phyloP scores from a whole-genome alignment of 2,888 invertebrate genomes.

The Cancer borealis region DNA sequence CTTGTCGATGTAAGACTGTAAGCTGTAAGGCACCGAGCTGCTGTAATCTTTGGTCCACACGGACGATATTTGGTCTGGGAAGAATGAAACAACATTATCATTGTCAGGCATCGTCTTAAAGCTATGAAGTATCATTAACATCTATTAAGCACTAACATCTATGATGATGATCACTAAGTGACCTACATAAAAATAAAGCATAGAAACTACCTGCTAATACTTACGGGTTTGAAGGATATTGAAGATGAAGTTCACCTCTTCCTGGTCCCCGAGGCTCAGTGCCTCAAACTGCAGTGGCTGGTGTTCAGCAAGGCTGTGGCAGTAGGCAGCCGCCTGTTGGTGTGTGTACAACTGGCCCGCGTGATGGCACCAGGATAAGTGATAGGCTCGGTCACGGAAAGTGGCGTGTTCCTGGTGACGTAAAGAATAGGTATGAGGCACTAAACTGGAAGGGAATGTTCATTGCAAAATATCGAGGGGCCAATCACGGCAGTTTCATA shows the following conservation, averaged over 20 bases:
- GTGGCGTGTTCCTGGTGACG: not conserved
- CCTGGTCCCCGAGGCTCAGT: not conserved
- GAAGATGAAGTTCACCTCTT: not conserved
- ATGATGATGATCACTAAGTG: not conserved
- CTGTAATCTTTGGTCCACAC: not conserved
- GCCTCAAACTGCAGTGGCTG: not conserved
- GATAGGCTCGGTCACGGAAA: not conserved
- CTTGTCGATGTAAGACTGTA: not conserved
- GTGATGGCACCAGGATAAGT: slow-evolving; percentile 4
- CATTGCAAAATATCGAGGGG: not conserved
- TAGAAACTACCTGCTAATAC: not conserved
- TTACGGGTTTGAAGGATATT: not conserved
- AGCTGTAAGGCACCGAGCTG: not conserved
- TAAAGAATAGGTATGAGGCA: not conserved
- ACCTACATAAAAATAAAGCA: not conserved
- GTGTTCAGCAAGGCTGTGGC: not conserved
- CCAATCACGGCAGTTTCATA: not conserved
- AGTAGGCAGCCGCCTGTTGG: not conserved
- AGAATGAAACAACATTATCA: not conserved
- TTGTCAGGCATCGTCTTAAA: not conserved
- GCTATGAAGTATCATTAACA: not conserved
- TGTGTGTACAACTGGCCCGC: not conserved
- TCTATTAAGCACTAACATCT: not conserved
- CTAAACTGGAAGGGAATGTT: not conserved
- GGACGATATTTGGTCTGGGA: not conserved